phyloP scores from a whole-genome alignment of 2,888 invertebrate genomes.

The Abrostola triplasia region DNA sequence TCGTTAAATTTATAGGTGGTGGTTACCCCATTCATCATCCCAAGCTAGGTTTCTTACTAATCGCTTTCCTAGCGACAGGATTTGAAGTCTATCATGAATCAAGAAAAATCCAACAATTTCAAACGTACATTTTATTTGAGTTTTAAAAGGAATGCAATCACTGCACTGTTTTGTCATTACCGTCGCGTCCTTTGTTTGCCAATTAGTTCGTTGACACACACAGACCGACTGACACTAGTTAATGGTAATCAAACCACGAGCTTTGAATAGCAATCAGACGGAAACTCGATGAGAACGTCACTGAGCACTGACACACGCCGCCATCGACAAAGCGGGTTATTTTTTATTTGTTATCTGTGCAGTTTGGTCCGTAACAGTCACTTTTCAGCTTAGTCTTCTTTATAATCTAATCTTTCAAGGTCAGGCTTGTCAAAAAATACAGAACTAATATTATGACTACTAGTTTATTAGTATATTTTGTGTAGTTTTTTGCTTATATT shows the following conservation, averaged over 20 bases:
- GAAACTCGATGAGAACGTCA: constrained; percentile 52
- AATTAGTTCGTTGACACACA: constrained; percentile 81
- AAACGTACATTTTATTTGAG: not conserved
- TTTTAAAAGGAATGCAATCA: constrained; percentile 46
- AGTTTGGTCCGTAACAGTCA: too few species aligned
- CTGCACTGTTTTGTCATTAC: constrained; percentile 43
- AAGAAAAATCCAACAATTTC: not conserved
- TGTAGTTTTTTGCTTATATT: too few species aligned
- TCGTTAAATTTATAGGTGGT: too few species aligned
- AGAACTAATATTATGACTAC: too few species aligned
- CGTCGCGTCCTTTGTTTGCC: constrained; percentile 71
- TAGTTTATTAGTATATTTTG: too few species aligned
- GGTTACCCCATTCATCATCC: too few species aligned
- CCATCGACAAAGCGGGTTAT: constrained; percentile 4
- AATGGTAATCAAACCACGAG: constrained; percentile 65
- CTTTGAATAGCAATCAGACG: constrained; percentile 63
- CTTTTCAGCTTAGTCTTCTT: too few species aligned
- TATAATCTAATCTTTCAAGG: too few species aligned
- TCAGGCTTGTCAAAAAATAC: too few species aligned
- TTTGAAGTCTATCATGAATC: not conserved
- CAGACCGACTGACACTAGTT: constrained; percentile 59
- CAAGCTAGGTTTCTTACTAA: too few species aligned
- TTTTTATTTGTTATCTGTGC: not conserved
- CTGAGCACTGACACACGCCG: not conserved
- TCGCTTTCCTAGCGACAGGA: too few species aligned